Percentiles rank a stretch among this genome's conserved stretches.
These are phyloP conservation scores for Caenorhabditis sinica DNA, from an alignment of 2,888 invertebrate species.

Conservation along the genomic window DNA sequence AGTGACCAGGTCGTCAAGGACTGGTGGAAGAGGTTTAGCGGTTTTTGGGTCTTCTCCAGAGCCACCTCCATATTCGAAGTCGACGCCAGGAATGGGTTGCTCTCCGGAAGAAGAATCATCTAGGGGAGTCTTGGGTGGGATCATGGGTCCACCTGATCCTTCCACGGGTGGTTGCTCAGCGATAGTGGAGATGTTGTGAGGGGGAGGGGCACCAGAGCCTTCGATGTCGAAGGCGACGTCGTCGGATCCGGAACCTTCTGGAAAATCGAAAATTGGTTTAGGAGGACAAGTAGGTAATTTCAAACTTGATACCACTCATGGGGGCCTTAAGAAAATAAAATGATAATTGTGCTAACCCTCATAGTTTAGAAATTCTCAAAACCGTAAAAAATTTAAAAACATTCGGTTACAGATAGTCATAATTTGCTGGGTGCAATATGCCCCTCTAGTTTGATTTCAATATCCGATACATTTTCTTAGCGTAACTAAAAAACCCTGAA, in stretches of 20 bases:
- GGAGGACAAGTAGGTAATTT: no score
- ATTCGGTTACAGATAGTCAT: no score
- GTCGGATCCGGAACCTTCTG: slow-evolving; percentile 1
- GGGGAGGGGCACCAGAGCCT: slow-evolving; percentile 2
- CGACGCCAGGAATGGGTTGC: not conserved
- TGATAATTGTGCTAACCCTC: no score
- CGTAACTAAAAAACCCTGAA: no score
- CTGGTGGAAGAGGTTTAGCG: slow-evolving; percentile 4
- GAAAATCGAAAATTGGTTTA: not conserved
- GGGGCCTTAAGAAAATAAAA: no score
- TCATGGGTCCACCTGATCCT: slow-evolving; percentile 11
- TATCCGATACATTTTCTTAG: no score
- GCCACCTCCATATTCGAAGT: not conserved
- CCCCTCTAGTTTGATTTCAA: no score
- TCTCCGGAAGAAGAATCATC: not conserved
- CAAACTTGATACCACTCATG: no score
- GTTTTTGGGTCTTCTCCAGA: slow-evolving; percentile 1
- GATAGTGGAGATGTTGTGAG: slow-evolving; percentile 1
- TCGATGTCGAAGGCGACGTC: not conserved
- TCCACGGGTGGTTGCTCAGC: not conserved
- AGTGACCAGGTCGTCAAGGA: slow-evolving; percentile 18
- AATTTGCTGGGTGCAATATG: no score
- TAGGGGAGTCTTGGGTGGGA: not conserved
- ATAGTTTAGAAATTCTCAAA: no score
- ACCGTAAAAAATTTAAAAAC: no score